A percentile compares a stretch with the other conserved stretches of the same genome.
Evolutionary conservation across 2,797 vertebrate species (phyloP).

Genomic region (Neosalanx taihuensis): DNA sequence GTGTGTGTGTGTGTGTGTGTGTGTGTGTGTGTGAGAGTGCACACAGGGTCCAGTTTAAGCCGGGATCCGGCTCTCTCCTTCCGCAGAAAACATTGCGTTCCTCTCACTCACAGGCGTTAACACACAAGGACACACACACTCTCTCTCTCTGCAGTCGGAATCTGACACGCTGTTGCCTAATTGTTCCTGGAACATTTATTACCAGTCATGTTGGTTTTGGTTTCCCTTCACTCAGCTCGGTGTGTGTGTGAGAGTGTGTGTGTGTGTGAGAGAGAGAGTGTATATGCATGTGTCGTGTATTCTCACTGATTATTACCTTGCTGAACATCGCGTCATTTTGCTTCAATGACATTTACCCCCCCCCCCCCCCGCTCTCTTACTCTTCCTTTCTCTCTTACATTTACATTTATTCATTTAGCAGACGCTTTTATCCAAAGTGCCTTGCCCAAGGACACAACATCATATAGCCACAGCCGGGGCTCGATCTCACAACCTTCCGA

Average conservation of each 20-base stretch:
- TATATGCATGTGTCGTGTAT: constrained; percentile 16
- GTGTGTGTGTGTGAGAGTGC: constrained; percentile 3
- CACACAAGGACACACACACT: neutral
- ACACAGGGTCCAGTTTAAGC: neutral
- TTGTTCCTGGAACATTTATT: constrained; percentile 47
- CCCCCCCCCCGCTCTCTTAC: neutral
- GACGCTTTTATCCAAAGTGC: no score
- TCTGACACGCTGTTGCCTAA: constrained; percentile 34
- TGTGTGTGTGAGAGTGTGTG: neutral
- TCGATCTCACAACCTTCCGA: no score
- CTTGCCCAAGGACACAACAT: no score
- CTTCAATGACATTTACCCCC: constrained; percentile 6
- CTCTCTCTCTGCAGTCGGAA: neutral
- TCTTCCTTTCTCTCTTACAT: neutral
- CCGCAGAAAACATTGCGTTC: neutral
- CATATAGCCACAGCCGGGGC: no score
- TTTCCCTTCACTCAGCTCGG: neutral
- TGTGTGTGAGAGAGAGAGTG: constrained; percentile 21
- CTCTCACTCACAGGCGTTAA: neutral
- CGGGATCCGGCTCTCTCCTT: neutral
- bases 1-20: constrained; percentile 17
- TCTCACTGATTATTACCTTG: constrained; percentile 10
- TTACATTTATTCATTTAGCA: neutral
- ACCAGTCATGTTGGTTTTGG: constrained; percentile 40
- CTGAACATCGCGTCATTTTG: neutral